These are phyloP conservation scores for Trogon melanurus DNA, from an alignment of 2,113 vertebrate species.

Conservation along the genomic window DNA sequence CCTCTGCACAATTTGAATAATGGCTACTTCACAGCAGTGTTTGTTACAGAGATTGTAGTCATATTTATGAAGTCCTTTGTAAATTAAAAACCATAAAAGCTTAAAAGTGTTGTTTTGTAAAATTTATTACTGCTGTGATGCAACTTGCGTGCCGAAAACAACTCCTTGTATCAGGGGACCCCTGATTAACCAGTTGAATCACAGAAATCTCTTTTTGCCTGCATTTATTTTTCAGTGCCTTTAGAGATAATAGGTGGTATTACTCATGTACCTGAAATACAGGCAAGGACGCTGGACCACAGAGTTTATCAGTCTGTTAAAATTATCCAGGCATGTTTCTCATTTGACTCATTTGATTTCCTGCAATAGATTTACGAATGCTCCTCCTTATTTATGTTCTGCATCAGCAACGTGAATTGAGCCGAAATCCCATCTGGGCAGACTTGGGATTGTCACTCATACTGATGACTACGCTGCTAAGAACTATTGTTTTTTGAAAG, in stretches of 20 bases:
- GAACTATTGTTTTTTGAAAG: background rate
- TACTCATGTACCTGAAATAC: background rate
- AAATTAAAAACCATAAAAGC: background rate
- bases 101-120: background rate
- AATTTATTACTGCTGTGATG: background rate
- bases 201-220: background rate
- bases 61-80: conserved; percentile 7
- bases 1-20: background rate
- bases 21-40: background rate
- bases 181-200: background rate
- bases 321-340: background rate
- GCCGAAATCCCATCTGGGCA: background rate
- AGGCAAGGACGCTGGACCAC: background rate
- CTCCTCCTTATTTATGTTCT: background rate
- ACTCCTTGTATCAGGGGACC: background rate
- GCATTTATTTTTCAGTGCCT: background rate
- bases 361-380: background rate
- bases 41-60: background rate
- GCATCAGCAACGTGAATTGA: background rate
- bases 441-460: background rate
- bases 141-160: background rate
- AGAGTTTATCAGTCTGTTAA: background rate
- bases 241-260: background rate
- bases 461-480: background rate
- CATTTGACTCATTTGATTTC: background rate